These are phyloP conservation scores for Conomelus anceps DNA, from an alignment of 2,888 invertebrate genomes.

Conservation along the genomic window DNA sequence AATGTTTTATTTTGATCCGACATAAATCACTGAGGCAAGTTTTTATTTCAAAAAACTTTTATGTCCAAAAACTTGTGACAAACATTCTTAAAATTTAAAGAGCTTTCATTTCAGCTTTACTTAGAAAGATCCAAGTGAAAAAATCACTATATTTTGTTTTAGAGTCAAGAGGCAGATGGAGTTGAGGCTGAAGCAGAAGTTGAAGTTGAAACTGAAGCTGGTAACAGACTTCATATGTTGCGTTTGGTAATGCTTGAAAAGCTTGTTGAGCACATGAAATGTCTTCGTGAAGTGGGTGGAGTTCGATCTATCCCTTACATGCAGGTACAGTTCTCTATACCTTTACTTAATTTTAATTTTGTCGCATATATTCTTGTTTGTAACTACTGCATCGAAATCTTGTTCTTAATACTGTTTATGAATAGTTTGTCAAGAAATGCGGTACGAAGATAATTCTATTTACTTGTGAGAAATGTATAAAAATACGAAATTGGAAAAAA, in stretches of 20 bases:
- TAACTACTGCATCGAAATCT: no score
- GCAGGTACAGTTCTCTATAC: conserved; percentile 55
- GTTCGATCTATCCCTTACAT: conserved; percentile 84
- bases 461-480: no score
- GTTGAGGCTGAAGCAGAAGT: conserved; percentile 40
- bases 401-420: no score
- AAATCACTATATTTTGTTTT: background rate
- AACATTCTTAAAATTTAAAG: no score
- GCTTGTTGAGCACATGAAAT: conserved; percentile 69
- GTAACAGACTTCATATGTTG: conserved; percentile 56
- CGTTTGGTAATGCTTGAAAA: conserved; percentile 65
- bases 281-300: conserved; percentile 69
- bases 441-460: no score
- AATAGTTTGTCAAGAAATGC: no score
- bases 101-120: background rate
- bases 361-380: conserved; percentile 10
- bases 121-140: background rate
- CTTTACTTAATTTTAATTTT: no score
- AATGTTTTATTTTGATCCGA: no score
- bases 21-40: no score
- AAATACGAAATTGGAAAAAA: no score
- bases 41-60: no score
- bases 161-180: conserved; percentile 27
- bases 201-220: conserved; percentile 36
- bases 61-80: no score